Percentiles rank a stretch among this genome's conserved stretches.
phyloP scores from a whole-genome alignment of 2,888 invertebrate species.

The Monopis laevigella region DNA sequence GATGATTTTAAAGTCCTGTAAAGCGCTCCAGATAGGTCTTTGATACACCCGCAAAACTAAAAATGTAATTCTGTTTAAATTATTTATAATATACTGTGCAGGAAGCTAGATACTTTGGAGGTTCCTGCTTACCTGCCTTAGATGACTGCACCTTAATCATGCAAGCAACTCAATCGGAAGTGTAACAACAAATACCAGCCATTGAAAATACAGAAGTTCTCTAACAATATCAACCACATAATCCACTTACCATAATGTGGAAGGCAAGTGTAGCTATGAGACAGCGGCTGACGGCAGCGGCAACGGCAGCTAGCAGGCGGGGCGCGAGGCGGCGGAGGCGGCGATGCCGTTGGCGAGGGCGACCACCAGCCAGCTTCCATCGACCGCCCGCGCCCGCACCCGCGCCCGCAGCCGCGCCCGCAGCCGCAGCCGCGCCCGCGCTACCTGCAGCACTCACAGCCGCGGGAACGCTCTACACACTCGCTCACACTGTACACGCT shows the following conservation, averaged over 20 bases:
- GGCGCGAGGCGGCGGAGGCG: constrained; percentile 59
- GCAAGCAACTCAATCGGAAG: too few relatives aligned
- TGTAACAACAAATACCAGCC: background rate
- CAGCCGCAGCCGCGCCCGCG: constrained; percentile 47
- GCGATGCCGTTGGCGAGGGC: constrained; percentile 42
- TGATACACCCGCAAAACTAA: too few relatives aligned
- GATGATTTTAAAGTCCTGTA: too few relatives aligned
- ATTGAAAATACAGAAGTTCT: background rate
- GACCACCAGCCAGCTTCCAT: constrained; percentile 58
- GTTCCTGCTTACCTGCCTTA: too few relatives aligned
- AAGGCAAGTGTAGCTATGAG: constrained; percentile 54
- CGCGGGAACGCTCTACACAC: constrained; percentile 52
- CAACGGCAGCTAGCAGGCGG: constrained; percentile 54
- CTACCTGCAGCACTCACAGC: constrained; percentile 34
- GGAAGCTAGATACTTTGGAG: too few relatives aligned
- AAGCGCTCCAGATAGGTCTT: too few relatives aligned
- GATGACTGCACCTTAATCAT: too few relatives aligned
- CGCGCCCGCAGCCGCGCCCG: constrained; percentile 21
- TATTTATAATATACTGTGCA: too few relatives aligned
- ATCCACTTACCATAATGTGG: constrained; percentile 48
- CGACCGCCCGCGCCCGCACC: constrained; percentile 59
- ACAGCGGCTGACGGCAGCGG: constrained; percentile 52
- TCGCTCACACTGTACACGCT: constrained; percentile 51
- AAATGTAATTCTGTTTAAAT: too few relatives aligned
- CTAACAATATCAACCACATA: too few relatives aligned